Conservation (phyloP, 2,113 vertebrate species). For the Laticauda laticaudata region DNA sequence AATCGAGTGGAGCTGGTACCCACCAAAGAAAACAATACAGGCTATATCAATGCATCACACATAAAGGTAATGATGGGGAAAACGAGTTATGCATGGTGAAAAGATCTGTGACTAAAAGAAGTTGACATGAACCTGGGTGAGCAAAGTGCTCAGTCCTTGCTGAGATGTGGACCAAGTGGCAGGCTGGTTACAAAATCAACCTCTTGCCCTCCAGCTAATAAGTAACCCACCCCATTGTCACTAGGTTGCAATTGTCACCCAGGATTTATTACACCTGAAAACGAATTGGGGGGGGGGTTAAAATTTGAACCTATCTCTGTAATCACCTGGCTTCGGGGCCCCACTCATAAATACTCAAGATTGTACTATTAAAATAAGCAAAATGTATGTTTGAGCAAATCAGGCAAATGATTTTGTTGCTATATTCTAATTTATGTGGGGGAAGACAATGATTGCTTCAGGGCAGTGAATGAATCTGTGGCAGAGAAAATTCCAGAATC, state of each 20-base stretch:
- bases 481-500: background rate
- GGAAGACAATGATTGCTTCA: background rate
- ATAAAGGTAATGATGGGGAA: constrained; percentile 77
- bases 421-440: background rate
- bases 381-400: background rate
- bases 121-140: background rate
- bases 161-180: background rate
- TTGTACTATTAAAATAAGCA: background rate
- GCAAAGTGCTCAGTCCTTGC: background rate
- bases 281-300: background rate
- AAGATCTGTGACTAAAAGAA: background rate
- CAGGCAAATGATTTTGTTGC: background rate
- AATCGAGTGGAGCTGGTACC: constrained; percentile 90
- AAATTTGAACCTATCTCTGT: background rate
- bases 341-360: background rate
- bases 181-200: background rate
- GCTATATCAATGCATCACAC: constrained; percentile 94
- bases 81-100: background rate
- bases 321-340: background rate
- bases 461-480: background rate
- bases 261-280: background rate
- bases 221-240: background rate
- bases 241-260: background rate
- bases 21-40: constrained; percentile 92
- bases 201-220: background rate